These are phyloP conservation scores for Xyrauchen texanus DNA, from an alignment of 2,113 vertebrate genomes.

Conservation along the genomic window DNA sequence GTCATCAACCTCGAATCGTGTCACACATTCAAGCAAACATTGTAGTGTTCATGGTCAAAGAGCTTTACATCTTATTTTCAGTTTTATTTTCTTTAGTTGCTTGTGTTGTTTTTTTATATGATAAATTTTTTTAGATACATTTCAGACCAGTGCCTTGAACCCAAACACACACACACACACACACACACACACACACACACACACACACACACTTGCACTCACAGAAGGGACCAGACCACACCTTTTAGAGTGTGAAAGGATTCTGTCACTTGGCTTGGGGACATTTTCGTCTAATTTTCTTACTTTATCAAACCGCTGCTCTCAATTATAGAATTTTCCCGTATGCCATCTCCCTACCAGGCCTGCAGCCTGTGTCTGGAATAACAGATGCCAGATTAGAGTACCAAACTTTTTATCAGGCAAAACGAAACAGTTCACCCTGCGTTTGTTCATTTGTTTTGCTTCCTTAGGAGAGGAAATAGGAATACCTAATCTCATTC, in stretches of 20 bases:
- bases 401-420: constrained; percentile 54
- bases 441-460: constrained; percentile 21
- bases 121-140: not conserved
- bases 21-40: not conserved
- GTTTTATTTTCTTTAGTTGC: not conserved
- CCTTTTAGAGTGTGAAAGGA: constrained; percentile 52
- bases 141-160: not conserved
- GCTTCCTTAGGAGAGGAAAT: constrained; percentile 15
- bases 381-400: constrained; percentile 73
- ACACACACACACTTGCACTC: constrained; percentile 16
- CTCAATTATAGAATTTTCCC: constrained; percentile 64
- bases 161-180: too few species aligned
- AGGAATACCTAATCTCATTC: constrained; percentile 37
- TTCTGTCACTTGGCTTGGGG: constrained; percentile 59
- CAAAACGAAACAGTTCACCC: not conserved
- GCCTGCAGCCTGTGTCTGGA: constrained; percentile 63
- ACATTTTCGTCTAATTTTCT: constrained; percentile 71
- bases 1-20: not conserved
- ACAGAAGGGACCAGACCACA: constrained; percentile 22
- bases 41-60: not conserved
- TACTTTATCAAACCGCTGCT: constrained; percentile 71
- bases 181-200: constrained; percentile 17
- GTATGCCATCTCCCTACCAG: constrained; percentile 50
- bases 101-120: not conserved
- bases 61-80: not conserved